Base-by-base conservation (phyloP, 2,113 vertebrate genomes). In the Oncorhynchus gorbuscha region DNA sequence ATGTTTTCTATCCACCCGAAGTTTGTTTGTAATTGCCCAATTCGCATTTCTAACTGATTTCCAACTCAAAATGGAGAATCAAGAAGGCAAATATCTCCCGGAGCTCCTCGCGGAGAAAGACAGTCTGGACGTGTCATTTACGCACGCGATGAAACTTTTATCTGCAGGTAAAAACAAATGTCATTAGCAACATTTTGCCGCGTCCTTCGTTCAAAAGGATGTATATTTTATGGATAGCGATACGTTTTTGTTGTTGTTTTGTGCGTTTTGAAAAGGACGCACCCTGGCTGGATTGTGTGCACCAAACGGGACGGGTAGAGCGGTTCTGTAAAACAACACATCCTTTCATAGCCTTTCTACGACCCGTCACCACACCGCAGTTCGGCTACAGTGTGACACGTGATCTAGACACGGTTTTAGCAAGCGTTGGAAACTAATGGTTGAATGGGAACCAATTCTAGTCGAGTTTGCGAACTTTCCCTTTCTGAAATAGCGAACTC, bases 91-190 rank as follows among this genome's bases (percentile, higher is more conserved):
- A 92, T 97, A 96, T 81, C 92, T 97, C 81, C 96, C 96, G 77
- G 94, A 97, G 93, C 94, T 97, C 83, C 94, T 96, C 93, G 96
- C 95, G 73, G 96, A 97, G 86, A 97, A 95, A 88, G 96, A 97
- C 92, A 97, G 92, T 85, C 88, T 97, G 92, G 96, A 97, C 87
- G 88, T 93, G 75, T 97, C 96, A 79, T 98, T 98, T 88, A 95
- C 96, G 66, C 96, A 98, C 81, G 95, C 96, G 16, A 95, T 94
- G 93, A 96, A 97, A 93, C 96, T 98, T 89, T 90, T 98, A 87
- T 94, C 94, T 16, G 94, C 96, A 95, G 97, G 97, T 98, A 95
- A 94, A 89, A 79, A 45, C 39, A 3, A 35, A 70, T 70, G 69
- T 70, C 12, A 11, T 5, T 7, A 59, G 13, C 14, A 13, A 51